Evolutionary conservation across 2,797 vertebrate species (phyloP), one percentile per base, ranked within the genome.

Genomic region (Orientallactaga sibirica): DNA sequence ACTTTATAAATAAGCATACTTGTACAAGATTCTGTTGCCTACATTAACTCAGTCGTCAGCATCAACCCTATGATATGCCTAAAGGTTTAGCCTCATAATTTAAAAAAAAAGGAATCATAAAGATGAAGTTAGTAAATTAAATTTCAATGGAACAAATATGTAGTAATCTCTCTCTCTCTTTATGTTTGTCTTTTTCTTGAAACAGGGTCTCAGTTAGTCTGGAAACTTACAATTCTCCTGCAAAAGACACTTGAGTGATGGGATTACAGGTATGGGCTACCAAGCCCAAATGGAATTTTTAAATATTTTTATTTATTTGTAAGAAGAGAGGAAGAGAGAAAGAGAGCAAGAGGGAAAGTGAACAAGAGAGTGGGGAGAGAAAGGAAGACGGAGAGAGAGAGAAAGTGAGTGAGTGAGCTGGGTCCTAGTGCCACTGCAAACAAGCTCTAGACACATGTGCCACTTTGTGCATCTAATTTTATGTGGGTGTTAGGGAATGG

Each of bases 121-220:
- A n/a, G 64, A 80, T 10, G 20, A 90, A 77, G 76, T 86, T 48
- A 90, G 64, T 88, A 93, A 48, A 73, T 80, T 88, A 74, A 7
- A 25, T 93, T 91, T 90, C 43, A 43, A 20, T 73, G 71, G 27
- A 86, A 74, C 11, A 71, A 79, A 83, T 64, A 7, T 33, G 64
- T 74, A 27, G 27, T 19, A 77, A 41, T 48, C 2, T 61, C 24
- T 4, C 10, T 73, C 25, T 58, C 70, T 62, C 25, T 37, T 12
- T 85, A 15, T 64, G 61, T 62, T 16, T 62, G 15, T 64, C 20
- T 71, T 52, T 55, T 33, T 70, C 0, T 68, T 19, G 11, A 71
- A 25, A 55, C 20, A 58, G n/a, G 22, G 52, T 84, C 48, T 84
- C 52, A 61, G 22, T 86, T 73, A 15, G 25, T 10, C 55, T 58